Conservation (phyloP, 53 echinoderm and acorn worm genomes). For the Echinometra lucunter region DNA sequence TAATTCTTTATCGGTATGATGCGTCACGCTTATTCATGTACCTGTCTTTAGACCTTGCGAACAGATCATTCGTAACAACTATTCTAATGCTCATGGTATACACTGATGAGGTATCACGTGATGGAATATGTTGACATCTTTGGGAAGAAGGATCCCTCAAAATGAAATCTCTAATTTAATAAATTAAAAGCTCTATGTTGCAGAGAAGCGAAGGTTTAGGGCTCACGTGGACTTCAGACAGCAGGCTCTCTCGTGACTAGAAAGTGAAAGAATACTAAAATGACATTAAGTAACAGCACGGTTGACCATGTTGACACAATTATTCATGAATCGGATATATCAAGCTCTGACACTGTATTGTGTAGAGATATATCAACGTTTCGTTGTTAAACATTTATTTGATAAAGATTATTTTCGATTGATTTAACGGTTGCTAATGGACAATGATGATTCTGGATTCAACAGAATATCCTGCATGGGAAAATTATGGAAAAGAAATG, state of each 20-base stretch:
- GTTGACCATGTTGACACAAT: too few species aligned
- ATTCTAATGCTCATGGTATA: too few species aligned
- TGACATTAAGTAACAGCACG: neutral
- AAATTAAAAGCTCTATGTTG: neutral
- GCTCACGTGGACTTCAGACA: neutral
- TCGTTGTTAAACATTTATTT: neutral
- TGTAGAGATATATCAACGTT: too few species aligned
- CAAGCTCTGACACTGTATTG: neutral
- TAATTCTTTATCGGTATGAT: neutral
- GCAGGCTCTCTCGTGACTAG: too few species aligned
- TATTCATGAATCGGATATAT: neutral
- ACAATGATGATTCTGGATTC: too few species aligned
- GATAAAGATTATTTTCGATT: neutral
- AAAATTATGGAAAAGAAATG: too few species aligned
- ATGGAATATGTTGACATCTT: too few species aligned
- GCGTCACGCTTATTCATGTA: neutral
- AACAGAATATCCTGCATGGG: too few species aligned
- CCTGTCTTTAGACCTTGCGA: neutral
- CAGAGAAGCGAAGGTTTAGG: neutral
- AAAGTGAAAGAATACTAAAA: neutral
- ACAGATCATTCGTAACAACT: neutral
- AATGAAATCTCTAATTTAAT: neutral
- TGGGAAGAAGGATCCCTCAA: neutral
- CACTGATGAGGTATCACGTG: too few species aligned
- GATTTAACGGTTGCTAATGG: neutral